Evolutionary conservation across 1,140 invertebrate species (phyloP).

Genomic region (Drosophila kepulauana): DNA sequence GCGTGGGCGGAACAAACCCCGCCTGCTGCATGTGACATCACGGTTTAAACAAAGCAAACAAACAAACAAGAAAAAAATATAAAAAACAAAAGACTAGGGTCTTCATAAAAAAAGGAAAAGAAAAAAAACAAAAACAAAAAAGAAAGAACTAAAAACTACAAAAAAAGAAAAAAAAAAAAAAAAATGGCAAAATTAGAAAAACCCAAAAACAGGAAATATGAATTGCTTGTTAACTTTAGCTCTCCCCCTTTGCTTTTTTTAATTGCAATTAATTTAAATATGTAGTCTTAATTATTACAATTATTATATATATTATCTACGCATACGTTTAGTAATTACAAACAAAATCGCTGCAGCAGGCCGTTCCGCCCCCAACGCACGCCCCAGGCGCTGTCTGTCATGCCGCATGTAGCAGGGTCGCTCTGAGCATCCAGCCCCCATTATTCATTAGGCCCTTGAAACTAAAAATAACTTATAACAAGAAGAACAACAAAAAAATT

Average conservation of each 20-base stretch:
- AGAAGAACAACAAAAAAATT: constrained; percentile 38
- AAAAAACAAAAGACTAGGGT: constrained; percentile 48
- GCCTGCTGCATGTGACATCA: constrained; percentile 67
- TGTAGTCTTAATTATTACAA: constrained; percentile 76
- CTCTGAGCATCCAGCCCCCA: constrained; percentile 62
- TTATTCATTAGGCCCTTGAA: constrained; percentile 57
- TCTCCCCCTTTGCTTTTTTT: constrained; percentile 73
- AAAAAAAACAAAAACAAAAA: constrained; percentile 52
- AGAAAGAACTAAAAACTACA: constrained; percentile 58
- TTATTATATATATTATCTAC: constrained; percentile 72
- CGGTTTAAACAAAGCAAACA: constrained; percentile 26
- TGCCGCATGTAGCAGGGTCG: constrained; percentile 53
- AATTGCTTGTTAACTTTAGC: constrained; percentile 79
- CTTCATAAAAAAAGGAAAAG: constrained; percentile 42
- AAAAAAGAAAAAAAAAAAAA: constrained; percentile 55
- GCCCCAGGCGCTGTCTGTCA: constrained; percentile 58
- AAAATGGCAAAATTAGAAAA: constrained; percentile 53
- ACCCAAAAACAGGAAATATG: constrained; percentile 58
- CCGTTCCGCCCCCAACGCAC: constrained; percentile 46
- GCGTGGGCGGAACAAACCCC: constrained; percentile 6
- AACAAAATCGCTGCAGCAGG: constrained; percentile 60
- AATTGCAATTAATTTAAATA: constrained; percentile 79
- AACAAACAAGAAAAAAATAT: constrained; percentile 49
- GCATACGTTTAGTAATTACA: constrained; percentile 66
- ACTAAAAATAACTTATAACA: constrained; percentile 37